Conservation (phyloP, 2,888 invertebrate species). For the Caenorhabditis sp. region DNA sequence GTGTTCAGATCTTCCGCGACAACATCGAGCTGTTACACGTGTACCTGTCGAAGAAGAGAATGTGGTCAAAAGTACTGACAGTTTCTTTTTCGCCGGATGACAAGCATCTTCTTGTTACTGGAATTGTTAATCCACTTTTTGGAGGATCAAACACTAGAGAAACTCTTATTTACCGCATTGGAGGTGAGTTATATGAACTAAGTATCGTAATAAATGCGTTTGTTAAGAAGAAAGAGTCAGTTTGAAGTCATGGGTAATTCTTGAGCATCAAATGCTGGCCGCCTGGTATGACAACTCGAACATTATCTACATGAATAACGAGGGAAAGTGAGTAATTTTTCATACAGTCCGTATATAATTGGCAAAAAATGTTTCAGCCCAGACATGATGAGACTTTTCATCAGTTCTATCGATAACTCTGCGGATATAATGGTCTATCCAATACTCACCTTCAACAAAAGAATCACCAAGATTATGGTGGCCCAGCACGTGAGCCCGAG, state of each 20-base stretch:
- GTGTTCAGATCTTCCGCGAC: conserved; percentile 8
- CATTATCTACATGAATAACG: conserved; percentile 7
- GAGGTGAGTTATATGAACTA: background rate
- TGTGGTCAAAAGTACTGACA: conserved; percentile 17
- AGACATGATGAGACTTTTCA: conserved; percentile 16
- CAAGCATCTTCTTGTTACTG: conserved; percentile 16
- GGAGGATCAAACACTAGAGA: background rate
- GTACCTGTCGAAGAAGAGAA: background rate
- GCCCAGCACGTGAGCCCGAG: conserved; percentile 53
- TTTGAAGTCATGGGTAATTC: conserved; percentile 1
- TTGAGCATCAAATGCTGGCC: conserved; percentile 10
- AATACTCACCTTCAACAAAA: conserved; percentile 18
- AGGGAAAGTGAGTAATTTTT: conserved; percentile 10
- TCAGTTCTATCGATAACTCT: conserved; percentile 12
- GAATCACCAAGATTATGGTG: conserved; percentile 9
- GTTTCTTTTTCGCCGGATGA: conserved; percentile 30
- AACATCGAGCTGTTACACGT: conserved; percentile 8
- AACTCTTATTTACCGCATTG: conserved; percentile 2
- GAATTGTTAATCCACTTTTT: background rate
- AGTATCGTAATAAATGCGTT: background rate
- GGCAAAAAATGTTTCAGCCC: conserved; percentile 6
- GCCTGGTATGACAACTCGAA: conserved; percentile 33
- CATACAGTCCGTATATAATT: background rate
- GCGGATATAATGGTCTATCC: conserved; percentile 26
- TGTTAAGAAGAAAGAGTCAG: conserved; percentile 7